A percentile compares a stretch with the other conserved stretches of the same genome.
Evolutionary conservation across 2,888 invertebrate genomes (phyloP).

Genomic region (Acanthosoma haemorrhoidale): DNA sequence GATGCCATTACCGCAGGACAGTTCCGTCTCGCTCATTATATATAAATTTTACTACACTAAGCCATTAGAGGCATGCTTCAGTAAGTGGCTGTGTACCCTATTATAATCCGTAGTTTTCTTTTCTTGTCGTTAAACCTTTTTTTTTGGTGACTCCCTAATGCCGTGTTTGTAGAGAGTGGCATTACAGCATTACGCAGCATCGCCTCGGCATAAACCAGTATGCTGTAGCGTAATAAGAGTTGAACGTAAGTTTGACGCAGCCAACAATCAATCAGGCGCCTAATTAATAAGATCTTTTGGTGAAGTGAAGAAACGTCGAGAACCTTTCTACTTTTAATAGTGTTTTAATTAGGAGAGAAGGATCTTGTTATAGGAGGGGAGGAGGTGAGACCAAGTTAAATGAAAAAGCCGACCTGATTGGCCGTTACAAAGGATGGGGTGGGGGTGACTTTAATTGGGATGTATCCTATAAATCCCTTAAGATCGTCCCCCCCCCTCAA

Average conservation of each 20-base stretch:
- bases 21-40: neutral
- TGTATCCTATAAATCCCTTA: conserved; percentile 10
- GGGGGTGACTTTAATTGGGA: conserved; percentile 12
- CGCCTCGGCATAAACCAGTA: neutral
- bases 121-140: neutral
- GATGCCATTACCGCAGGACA: neutral
- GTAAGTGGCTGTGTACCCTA: neutral
- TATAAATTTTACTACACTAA: neutral
- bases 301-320: too few relatives aligned
- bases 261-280: too few relatives aligned
- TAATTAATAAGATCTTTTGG: too few relatives aligned
- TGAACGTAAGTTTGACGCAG: too few relatives aligned
- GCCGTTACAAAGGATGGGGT: neutral
- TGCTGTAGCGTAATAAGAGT: too few relatives aligned
- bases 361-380: neutral
- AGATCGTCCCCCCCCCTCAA: neutral
- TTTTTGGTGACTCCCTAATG: neutral
- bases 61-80: neutral
- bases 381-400: neutral
- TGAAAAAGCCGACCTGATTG: neutral
- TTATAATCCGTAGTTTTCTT: neutral
- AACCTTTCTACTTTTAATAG: neutral
- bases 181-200: neutral
- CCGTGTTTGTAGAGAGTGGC: neutral
- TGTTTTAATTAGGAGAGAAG: conserved; percentile 11